A percentile compares a stretch with the other conserved stretches of the same genome.
These are phyloP conservation scores for Opisthocomus hoazin DNA, from an alignment of 2,113 vertebrate genomes.

Conservation along the genomic window DNA sequence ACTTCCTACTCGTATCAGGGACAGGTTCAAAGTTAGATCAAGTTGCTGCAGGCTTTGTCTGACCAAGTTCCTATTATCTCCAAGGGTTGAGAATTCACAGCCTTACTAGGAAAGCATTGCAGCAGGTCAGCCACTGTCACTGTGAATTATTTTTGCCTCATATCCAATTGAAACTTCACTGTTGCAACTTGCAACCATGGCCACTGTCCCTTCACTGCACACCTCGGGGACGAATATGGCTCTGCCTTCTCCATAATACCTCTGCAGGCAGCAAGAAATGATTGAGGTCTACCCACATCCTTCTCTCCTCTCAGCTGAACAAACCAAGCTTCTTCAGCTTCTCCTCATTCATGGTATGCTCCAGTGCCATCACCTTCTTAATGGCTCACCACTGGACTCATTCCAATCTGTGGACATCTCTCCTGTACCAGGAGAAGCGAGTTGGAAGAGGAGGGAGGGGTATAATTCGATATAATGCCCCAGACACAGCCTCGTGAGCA, in stretches of 20 bases:
- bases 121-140: background rate
- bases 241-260: background rate
- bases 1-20: background rate
- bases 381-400: background rate
- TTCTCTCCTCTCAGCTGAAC: background rate
- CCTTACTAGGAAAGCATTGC: background rate
- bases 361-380: background rate
- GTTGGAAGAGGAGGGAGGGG: background rate
- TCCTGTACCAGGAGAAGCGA: background rate
- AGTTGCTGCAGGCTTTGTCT: background rate
- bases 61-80: background rate
- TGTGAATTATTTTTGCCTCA: background rate
- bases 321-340: background rate
- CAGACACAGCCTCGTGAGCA: background rate
- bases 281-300: background rate
- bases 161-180: background rate
- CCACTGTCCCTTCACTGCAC: background rate
- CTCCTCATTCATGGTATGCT: background rate
- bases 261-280: rapidly evolving
- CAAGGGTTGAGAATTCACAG: background rate
- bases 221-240: background rate
- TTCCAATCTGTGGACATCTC: background rate
- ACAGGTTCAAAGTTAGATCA: background rate
- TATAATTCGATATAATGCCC: background rate
- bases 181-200: background rate